Conservation (phyloP, 2,888 invertebrate species). For the Watsonalla cultraria region DNA sequence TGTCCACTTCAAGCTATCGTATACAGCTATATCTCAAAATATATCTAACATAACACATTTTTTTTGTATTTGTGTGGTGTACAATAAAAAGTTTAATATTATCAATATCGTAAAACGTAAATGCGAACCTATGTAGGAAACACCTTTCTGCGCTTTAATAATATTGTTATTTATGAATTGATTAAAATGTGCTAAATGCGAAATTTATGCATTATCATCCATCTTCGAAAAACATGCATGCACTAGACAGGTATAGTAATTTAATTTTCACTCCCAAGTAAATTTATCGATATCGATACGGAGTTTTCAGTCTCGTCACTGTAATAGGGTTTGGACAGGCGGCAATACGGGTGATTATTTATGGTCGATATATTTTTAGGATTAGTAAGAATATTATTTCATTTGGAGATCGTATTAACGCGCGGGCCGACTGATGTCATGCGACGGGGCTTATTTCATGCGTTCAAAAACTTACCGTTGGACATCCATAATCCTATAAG, state of each 20-base stretch:
- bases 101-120: too few species aligned
- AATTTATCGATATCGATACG: conserved; percentile 9
- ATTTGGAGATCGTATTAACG: conserved; percentile 52
- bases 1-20: too few species aligned
- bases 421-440: conserved; percentile 5
- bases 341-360: conserved; percentile 63
- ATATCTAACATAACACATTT: too few species aligned
- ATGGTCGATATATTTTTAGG: conserved; percentile 70
- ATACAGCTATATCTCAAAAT: too few species aligned
- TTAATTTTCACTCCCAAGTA: background rate
- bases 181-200: too few species aligned
- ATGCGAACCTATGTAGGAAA: too few species aligned
- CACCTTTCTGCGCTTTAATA: too few species aligned
- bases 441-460: background rate
- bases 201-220: too few species aligned
- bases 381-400: conserved; percentile 74
- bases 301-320: conserved; percentile 26
- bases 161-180: too few species aligned
- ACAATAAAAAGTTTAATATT: too few species aligned
- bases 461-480: background rate
- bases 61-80: too few species aligned
- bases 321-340: conserved; percentile 59
- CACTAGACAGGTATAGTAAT: background rate
- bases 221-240: background rate
- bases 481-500: background rate